Evolutionary conservation across 2,888 invertebrate genomes (phyloP).

Genomic region (Lapara coniferarum): DNA sequence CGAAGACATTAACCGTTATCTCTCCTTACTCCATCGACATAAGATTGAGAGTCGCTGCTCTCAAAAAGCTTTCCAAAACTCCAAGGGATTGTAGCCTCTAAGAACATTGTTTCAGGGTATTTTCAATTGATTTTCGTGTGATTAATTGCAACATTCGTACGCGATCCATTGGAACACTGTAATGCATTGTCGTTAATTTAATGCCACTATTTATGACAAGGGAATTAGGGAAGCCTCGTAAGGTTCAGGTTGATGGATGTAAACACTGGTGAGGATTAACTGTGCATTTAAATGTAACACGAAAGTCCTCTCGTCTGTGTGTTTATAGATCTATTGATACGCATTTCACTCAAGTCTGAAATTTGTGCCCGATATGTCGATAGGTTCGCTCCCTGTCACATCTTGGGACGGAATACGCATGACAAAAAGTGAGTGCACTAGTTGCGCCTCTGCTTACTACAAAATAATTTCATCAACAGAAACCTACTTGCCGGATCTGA

Average conservation of each 20-base stretch:
- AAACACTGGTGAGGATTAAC: slow-evolving; percentile 27
- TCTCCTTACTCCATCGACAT: slow-evolving; percentile 56
- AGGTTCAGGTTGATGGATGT: slow-evolving; percentile 59
- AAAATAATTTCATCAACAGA: too few species aligned
- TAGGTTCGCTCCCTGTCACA: too few species aligned
- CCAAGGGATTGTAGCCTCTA: slow-evolving; percentile 28
- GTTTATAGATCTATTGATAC: too few species aligned
- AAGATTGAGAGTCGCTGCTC: slow-evolving; percentile 61
- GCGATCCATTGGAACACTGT: slow-evolving; percentile 85
- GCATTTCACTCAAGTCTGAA: too few species aligned
- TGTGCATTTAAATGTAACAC: not conserved
- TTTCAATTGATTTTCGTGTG: slow-evolving; percentile 35
- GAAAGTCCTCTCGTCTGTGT: too few species aligned
- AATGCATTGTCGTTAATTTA: slow-evolving; percentile 82
- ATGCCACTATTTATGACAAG: slow-evolving; percentile 80
- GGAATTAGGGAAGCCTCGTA: slow-evolving; percentile 63
- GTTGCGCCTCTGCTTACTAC: too few species aligned
- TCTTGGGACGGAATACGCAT: too few species aligned
- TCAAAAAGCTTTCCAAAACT: slow-evolving; percentile 30
- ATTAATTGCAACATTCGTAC: slow-evolving; percentile 58
- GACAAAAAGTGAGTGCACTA: too few species aligned
- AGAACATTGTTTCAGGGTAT: not conserved
- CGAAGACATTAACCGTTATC: slow-evolving; percentile 77
- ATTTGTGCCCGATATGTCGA: too few species aligned
- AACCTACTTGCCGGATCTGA: too few species aligned